Evolutionary conservation across 2,797 vertebrate species (phyloP).

Genomic region (Coranthus polyacanthus): DNA sequence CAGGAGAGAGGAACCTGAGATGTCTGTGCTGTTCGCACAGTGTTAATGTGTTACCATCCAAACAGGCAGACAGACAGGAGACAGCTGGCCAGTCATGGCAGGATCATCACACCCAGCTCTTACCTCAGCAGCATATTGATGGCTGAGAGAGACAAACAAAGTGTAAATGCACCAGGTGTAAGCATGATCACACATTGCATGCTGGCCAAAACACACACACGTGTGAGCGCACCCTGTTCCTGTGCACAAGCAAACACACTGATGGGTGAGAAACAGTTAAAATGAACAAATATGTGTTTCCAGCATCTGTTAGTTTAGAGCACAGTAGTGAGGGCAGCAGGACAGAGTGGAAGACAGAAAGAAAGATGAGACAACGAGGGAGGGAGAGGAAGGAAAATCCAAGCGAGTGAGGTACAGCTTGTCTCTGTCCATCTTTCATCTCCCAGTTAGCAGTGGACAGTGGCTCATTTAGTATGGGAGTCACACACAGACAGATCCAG

Average conservation of each 20-base stretch:
- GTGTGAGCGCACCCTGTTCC: neutral
- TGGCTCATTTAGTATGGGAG: slow-evolving; percentile 57
- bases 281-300: slow-evolving; percentile 56
- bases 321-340: slow-evolving; percentile 31
- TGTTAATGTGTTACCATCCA: slow-evolving; percentile 59
- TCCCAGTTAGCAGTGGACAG: slow-evolving; percentile 43
- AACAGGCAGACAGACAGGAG: slow-evolving; percentile 48
- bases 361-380: slow-evolving; percentile 23
- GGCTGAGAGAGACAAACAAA: slow-evolving; percentile 51
- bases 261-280: slow-evolving; percentile 4
- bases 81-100: slow-evolving; percentile 56
- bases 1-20: slow-evolving; percentile 8
- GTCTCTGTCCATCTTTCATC: slow-evolving; percentile 53
- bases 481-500: slow-evolving; percentile 55
- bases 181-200: slow-evolving; percentile 49
- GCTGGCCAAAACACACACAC: slow-evolving; percentile 32
- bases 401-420: slow-evolving; percentile 15
- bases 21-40: slow-evolving; percentile 27
- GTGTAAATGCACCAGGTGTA: slow-evolving; percentile 62
- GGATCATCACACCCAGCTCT: slow-evolving; percentile 60
- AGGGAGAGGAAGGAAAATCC: slow-evolving; percentile 8
- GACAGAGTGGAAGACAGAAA: slow-evolving; percentile 18
- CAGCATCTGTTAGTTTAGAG: slow-evolving; percentile 56
- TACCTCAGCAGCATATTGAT: slow-evolving; percentile 66
- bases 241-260: neutral